These are phyloP conservation scores for Semotilus atromaculatus DNA, from an alignment of 2,797 vertebrate genomes.

Conservation along the genomic window DNA sequence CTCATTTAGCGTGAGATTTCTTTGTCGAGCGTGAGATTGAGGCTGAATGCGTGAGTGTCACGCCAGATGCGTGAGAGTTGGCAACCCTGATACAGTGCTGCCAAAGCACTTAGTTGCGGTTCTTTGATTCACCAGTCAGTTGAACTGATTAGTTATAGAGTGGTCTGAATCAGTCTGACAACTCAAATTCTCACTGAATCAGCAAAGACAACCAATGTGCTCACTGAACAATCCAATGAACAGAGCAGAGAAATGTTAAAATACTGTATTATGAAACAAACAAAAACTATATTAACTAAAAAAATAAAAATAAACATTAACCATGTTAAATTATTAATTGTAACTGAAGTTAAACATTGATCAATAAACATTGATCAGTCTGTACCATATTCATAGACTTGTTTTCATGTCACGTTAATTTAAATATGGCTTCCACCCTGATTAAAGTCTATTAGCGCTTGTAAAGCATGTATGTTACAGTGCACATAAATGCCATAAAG, in stretches of 20 bases:
- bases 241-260: background rate
- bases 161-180: background rate
- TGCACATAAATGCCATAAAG: constrained; percentile 15
- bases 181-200: background rate
- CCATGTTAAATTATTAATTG: background rate
- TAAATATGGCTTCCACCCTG: background rate
- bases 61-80: no score
- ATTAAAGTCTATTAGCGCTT: background rate
- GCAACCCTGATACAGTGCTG: no score
- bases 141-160: background rate
- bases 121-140: background rate
- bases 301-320: background rate
- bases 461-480: constrained; percentile 3
- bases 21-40: no score
- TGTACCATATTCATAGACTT: background rate
- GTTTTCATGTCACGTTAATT: background rate
- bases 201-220: background rate
- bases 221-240: background rate
- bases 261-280: background rate
- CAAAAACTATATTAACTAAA: background rate
- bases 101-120: background rate
- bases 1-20: no score
- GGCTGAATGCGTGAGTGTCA: no score
- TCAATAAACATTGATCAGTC: background rate
- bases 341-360: background rate